A percentile compares a stretch with the other conserved stretches of the same genome.
These are phyloP conservation scores for Lasioglossum vierecki DNA, from an alignment of 2,888 invertebrate species.

Conservation along the genomic window DNA sequence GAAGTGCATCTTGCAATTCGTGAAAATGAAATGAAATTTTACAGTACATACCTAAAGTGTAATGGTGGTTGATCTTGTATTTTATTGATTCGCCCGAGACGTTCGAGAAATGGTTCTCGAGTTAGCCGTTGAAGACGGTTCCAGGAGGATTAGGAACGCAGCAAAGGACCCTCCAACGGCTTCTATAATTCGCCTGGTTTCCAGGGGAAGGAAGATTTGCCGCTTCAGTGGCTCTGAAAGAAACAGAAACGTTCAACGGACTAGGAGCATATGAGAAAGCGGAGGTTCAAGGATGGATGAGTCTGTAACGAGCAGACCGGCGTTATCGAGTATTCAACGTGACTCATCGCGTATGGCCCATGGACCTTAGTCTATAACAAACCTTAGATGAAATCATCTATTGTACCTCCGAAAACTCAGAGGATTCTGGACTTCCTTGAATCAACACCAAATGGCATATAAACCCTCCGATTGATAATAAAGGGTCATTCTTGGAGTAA, in stretches of 20 bases:
- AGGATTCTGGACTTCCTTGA: no score
- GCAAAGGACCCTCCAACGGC: slow-evolving; percentile 76
- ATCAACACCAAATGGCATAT: no score
- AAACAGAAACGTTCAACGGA: slow-evolving; percentile 77
- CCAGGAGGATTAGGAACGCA: slow-evolving; percentile 69
- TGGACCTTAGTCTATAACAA: no score
- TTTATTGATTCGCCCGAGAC: background rate
- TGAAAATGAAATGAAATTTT: no score
- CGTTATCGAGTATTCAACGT: no score
- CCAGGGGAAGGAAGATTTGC: slow-evolving; percentile 80
- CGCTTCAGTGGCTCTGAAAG: slow-evolving; percentile 82
- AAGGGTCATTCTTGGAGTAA: no score
- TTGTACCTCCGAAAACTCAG: no score
- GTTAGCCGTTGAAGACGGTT: slow-evolving; percentile 61
- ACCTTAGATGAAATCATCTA: no score
- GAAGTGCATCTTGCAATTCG: background rate
- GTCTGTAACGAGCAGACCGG: no score
- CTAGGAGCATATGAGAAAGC: slow-evolving; percentile 74
- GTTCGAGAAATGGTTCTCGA: background rate
- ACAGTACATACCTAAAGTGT: no score
- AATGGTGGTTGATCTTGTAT: background rate
- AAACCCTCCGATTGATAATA: no score
- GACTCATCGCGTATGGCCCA: no score
- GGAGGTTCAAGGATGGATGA: slow-evolving; percentile 41
- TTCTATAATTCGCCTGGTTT: slow-evolving; percentile 80